Conservation (phyloP, 1,140 invertebrate genomes). For the Bombus sylvicola region DNA sequence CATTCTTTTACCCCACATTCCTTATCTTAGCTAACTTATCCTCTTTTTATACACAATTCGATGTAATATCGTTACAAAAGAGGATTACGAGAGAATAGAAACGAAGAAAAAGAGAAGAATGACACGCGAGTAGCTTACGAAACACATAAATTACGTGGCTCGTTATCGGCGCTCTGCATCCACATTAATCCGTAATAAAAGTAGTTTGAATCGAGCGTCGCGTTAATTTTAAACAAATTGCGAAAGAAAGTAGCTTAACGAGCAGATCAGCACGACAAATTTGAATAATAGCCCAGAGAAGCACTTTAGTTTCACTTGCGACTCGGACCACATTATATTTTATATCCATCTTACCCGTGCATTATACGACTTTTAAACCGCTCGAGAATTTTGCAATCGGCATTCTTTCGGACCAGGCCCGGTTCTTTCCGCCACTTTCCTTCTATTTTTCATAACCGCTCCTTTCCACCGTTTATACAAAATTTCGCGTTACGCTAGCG, state of each 20-base stretch:
- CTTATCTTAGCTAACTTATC: no score
- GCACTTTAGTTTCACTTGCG: slow-evolving; percentile 10
- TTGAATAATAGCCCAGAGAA: neutral
- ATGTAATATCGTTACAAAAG: no score
- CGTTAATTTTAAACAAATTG: neutral
- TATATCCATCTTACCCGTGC: neutral
- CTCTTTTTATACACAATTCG: no score
- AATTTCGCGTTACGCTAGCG: neutral
- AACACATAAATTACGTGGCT: neutral
- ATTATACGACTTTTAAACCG: slow-evolving; percentile 9
- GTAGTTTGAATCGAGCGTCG: neutral
- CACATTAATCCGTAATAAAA: neutral
- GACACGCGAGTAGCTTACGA: no score
- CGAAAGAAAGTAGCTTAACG: slow-evolving; percentile 5
- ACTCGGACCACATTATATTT: neutral
- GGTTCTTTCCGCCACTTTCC: neutral
- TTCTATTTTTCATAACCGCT: neutral
- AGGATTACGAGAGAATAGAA: no score
- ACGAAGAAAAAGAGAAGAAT: no score
- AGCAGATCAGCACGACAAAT: neutral
- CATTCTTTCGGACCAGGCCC: neutral
- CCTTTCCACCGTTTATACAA: neutral
- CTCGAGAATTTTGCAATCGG: neutral
- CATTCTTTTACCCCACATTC: no score
- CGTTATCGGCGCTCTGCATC: neutral